These are phyloP conservation scores for Mizuhopecten yessoensis DNA, from an alignment of 1,140 invertebrate genomes.

Conservation along the genomic window DNA sequence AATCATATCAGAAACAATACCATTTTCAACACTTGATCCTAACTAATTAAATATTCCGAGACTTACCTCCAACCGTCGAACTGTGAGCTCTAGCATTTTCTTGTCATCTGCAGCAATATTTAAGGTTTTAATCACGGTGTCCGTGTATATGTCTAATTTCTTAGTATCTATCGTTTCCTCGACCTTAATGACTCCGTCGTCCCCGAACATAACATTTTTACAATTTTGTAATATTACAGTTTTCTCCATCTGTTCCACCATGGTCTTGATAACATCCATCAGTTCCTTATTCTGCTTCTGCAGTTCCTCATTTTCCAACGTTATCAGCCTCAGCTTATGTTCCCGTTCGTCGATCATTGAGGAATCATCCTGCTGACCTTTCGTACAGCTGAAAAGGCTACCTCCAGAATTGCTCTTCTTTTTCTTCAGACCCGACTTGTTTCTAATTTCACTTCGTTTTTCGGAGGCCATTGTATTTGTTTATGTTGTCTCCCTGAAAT, in stretches of 20 bases:
- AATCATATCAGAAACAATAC: too few species aligned
- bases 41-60: too few species aligned
- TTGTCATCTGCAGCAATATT: background rate
- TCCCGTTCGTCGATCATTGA: background rate
- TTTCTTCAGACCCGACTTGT: background rate
- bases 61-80: background rate
- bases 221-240: background rate
- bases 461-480: background rate
- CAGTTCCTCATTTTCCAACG: background rate
- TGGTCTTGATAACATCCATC: background rate
- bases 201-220: background rate
- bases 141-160: background rate
- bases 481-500: background rate
- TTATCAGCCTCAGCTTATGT: background rate
- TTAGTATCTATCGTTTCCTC: background rate
- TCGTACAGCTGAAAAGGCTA: background rate
- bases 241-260: background rate
- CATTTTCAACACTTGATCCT: too few species aligned
- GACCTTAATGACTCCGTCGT: background rate
- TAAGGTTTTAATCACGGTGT: background rate
- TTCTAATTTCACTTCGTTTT: background rate
- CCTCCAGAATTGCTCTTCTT: background rate
- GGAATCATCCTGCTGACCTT: background rate
- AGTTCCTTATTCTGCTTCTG: background rate
- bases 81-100: background rate